Percentiles rank a stretch among this genome's conserved stretches.
Evolutionary conservation across 2,797 vertebrate genomes (phyloP).

Genomic region (Falco peregrinus): DNA sequence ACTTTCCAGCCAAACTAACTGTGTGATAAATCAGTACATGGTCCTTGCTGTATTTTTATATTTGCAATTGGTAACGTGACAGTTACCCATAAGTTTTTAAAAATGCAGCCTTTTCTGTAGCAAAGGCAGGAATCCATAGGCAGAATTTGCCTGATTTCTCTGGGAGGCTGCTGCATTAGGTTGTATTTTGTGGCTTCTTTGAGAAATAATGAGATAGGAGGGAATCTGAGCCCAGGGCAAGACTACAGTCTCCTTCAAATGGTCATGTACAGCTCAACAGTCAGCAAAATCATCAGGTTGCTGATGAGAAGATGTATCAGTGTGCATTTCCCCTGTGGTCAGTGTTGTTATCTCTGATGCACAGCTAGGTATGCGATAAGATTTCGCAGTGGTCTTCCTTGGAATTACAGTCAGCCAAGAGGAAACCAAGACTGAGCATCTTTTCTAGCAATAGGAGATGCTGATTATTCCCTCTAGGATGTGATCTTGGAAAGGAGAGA

Average conservation of each 20-base stretch:
- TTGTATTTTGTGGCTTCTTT: not conserved
- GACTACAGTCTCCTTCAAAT: not conserved
- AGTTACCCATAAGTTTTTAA: not conserved
- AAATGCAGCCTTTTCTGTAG: not conserved
- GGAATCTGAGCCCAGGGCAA: not conserved
- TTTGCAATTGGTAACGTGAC: not conserved
- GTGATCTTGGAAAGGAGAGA: not conserved
- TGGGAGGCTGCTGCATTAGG: not conserved
- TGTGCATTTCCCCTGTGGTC: not conserved
- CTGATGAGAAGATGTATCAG: not conserved
- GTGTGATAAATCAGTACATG: not conserved
- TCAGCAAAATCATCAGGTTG: not conserved
- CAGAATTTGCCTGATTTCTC: not conserved
- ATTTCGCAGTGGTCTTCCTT: not conserved
- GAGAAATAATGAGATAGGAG: not conserved
- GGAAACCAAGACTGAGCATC: not conserved
- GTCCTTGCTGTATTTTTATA: not conserved
- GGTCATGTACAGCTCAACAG: not conserved
- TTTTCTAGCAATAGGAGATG: not conserved
- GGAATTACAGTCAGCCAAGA: not conserved
- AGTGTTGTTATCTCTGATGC: not conserved
- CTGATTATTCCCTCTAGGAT: not conserved
- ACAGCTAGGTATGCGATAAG: accelerated
- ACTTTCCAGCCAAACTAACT: not conserved
- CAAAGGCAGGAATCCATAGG: not conserved